A percentile compares a stretch with the other conserved stretches of the same genome.
phyloP scores from a whole-genome alignment of 2,797 vertebrate genomes.

The Chelon auratus region DNA sequence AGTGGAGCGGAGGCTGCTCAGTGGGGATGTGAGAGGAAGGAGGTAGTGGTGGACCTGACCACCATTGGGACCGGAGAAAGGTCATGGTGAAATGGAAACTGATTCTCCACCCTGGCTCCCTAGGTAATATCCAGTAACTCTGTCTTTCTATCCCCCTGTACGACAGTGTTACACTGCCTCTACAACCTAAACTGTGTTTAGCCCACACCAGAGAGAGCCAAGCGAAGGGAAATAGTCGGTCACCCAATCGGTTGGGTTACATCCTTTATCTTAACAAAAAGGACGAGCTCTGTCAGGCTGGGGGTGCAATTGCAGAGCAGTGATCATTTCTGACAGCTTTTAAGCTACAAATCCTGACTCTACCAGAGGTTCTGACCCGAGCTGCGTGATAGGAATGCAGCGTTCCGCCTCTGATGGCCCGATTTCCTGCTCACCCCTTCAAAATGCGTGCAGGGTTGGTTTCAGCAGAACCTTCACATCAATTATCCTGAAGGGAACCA shows the following conservation, averaged over 20 bases:
- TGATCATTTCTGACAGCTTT: conserved; percentile 83
- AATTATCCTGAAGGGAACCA: conserved; percentile 87
- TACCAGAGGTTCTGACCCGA: conserved; percentile 80
- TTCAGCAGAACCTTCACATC: conserved; percentile 84
- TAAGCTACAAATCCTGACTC: conserved; percentile 83
- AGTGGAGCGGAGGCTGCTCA: conserved; percentile 69
- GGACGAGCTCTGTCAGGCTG: conserved; percentile 82
- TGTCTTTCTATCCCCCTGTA: conserved; percentile 80
- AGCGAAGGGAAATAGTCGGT: conserved; percentile 74
- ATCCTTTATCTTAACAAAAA: conserved; percentile 87
- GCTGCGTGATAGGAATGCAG: conserved; percentile 83
- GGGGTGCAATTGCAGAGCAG: conserved; percentile 45
- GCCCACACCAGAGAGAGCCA: conserved; percentile 68
- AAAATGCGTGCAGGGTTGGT: conserved; percentile 82
- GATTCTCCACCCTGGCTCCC: conserved; percentile 87
- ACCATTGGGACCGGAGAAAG: conserved; percentile 82
- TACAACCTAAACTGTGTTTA: conserved; percentile 84
- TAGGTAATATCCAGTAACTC: conserved; percentile 91
- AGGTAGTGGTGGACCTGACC: conserved; percentile 76
- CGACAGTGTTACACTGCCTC: conserved; percentile 81
- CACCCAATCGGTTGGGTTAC: conserved; percentile 78
- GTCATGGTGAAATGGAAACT: conserved; percentile 88
- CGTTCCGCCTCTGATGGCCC: conserved; percentile 82
- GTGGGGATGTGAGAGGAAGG: conserved; percentile 81
- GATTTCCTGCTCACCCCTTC: conserved; percentile 87